phyloP scores from a whole-genome alignment of 2,797 vertebrate genomes.

The Morelia viridis region DNA sequence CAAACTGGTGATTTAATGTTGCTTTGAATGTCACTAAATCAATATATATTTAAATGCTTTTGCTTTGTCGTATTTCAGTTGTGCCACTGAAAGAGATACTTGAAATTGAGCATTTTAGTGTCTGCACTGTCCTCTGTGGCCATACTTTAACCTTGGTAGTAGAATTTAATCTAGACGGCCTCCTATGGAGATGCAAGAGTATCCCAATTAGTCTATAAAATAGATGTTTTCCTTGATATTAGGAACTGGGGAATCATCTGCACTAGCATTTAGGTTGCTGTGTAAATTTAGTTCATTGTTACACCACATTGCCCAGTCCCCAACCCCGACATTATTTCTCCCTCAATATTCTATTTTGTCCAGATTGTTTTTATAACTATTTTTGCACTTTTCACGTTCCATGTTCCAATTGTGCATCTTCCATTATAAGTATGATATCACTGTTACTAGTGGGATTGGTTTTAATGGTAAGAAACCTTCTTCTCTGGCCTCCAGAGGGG shows the following conservation, averaged over 20 bases:
- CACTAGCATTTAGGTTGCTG: background rate
- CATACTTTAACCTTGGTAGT: background rate
- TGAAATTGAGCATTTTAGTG: background rate
- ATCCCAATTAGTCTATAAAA: background rate
- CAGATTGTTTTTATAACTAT: background rate
- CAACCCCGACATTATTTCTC: background rate
- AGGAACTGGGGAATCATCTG: background rate
- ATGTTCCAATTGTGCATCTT: background rate
- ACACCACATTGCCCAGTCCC: background rate
- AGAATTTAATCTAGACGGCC: background rate
- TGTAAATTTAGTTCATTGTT: background rate
- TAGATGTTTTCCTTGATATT: background rate
- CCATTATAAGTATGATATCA: background rate
- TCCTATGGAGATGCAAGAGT: background rate
- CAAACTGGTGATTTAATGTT: background rate
- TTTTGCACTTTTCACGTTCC: background rate
- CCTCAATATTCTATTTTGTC: background rate
- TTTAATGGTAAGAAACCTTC: background rate
- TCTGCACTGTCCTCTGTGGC: background rate
- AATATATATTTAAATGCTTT: background rate
- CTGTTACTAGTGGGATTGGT: background rate
- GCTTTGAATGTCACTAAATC: background rate
- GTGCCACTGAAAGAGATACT: background rate
- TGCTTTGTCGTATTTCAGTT: background rate
- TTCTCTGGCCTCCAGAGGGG: background rate